Evolutionary conservation across 2,113 vertebrate genomes (phyloP), one percentile per base, ranked within the genome.

Genomic region (Notarius quadriscutis): DNA sequence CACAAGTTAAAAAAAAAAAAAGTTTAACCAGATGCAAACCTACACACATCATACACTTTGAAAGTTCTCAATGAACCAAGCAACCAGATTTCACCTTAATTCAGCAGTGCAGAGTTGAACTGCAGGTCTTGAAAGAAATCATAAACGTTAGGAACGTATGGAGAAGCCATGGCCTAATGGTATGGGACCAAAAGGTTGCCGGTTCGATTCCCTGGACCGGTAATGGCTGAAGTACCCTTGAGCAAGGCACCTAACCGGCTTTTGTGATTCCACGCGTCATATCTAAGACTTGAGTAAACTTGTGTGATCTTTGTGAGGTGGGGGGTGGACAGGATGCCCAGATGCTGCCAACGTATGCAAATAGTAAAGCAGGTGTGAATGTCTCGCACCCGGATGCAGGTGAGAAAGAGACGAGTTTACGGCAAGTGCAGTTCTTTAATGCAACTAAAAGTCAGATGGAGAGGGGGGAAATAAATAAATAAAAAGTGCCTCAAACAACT

Each of bases 331-430:
- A 30, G 77, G n/a, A 53, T 55, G 50, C 51, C 3, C 34, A 63
- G 25, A 58, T 41, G 84, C n/a, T 25, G 55, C 34, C 58, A 79
- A 63, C 80, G 58, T 75, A 72, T 79, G 86, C 81, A 86, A 63
- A 81, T 18, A 65, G 50, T 53, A 12, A 50, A 74, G 63, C 89
- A 88, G 84, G 89, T 90, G 89, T 75, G 81, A 88, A 88, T 86
- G 30, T 11, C 57, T 30, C 30, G 62, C 50, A 50, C 4, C 60
- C 17, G 75, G 79, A 69, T 11, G 34, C 74, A 90, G 74, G 74
- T 84, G 72, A 67, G 74, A 86, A 78, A 79, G 50, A 41, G 41
- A 4, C 41, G 41, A 34, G 14, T 15, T 67, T 50, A 20, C 15
- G 30, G 12, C 14, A 74, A 55, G 50, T 74, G 17, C 78, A 80